Evolutionary conservation across 2,113 vertebrate genomes (phyloP), one percentile per base, ranked within the genome.

Genomic region (Gorsachius goisagi): DNA sequence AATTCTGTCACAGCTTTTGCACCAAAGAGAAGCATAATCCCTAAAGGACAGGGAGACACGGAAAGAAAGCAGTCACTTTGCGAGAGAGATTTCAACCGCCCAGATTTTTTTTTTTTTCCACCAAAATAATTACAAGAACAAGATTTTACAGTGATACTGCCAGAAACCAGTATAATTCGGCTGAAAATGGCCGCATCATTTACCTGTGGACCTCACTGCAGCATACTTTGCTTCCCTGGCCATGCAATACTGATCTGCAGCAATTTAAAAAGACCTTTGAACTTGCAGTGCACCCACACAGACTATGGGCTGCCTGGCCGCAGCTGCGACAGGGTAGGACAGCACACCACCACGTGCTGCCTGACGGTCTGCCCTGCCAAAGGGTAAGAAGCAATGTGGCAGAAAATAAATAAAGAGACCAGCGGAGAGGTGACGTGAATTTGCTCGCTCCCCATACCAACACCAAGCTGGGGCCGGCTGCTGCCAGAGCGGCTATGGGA

Each of bases 401-500:
- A 10, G 72, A 83, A 95, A 94, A 88, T 15, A 76, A 59, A 84
- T 0, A 55, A 26, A 47, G 26, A 58, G 18, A 84, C 9, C 58
- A 87, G 32, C 59, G 39, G n/a, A 86, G 18, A 50, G 17, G 47
- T 1, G 3, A 12, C 6, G 53, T 11, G 63, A 84, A 55, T 50
- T 55, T 2, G 3, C 23, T 44, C 0, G 0, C 30, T 77, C 45
- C 45, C 28, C 16, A 15, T 11, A 49, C 15, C 28, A 55, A 39
- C 37, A n/a, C 12, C 24, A 75, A 44, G 15, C 50, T 2, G 6
- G n/a, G 26, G 15, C 18, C 23, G 0, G 5, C 33, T 47, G 60
- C 59, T 6, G 1, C 47, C 0, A 0, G 19, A 45, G 72, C 0
- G 0, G 68, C 52, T 66, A 24, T 4, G 3, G 1, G n/a, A 21